Evolutionary conservation across 2,797 vertebrate genomes (phyloP), one percentile per base, ranked within the genome.

Genomic region (Spea hammondii): DNA sequence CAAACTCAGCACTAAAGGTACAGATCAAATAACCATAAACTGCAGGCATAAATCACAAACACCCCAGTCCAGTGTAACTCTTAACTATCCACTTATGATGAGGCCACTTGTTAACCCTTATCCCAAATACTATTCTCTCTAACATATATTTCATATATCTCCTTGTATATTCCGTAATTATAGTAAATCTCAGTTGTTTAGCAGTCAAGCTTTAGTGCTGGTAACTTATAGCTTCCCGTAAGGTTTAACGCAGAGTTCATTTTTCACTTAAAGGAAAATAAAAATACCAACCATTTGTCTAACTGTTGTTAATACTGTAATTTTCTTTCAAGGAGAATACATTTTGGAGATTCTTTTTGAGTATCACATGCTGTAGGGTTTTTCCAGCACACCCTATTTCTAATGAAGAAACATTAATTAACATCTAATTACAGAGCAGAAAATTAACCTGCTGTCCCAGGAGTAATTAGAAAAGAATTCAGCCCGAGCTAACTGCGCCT

Each of bases 391-490:
- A 75, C 78, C 78, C 78, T 46, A 72, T 70, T 74, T 62, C 72
- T 76, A 80, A 80, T 76, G 73, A 80, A 71, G 72, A 80, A 75
- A 80, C 79, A 80, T 80, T 80, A 74, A 79, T 79, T 79, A 80
- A 80, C 79, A 80, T 80, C 79, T 80, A 80, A 80, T 80, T 80
- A 76, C 79, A 71, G 79, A 71, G 73, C 79, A 80, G 79, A 80
- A 80, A 80, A 80, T 80, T 71, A 80, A 80, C 72, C 79, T 75
- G 50, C 72, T 70, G 79, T 80, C 79, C 79, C 79, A 70, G 59
- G 79, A 80, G 79, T 80, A 76, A 80, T 80, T 80, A 80, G 67
- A 74, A 71, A 53, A 66, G 73, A 80, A 76, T 80, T 80, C 73
- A 80, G 79, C 79, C 79, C 62, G 14, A 57, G 79, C 60, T 57